These are phyloP conservation scores for Trematomus loennbergii DNA, from an alignment of 2,113 vertebrate species.

Conservation along the genomic window DNA sequence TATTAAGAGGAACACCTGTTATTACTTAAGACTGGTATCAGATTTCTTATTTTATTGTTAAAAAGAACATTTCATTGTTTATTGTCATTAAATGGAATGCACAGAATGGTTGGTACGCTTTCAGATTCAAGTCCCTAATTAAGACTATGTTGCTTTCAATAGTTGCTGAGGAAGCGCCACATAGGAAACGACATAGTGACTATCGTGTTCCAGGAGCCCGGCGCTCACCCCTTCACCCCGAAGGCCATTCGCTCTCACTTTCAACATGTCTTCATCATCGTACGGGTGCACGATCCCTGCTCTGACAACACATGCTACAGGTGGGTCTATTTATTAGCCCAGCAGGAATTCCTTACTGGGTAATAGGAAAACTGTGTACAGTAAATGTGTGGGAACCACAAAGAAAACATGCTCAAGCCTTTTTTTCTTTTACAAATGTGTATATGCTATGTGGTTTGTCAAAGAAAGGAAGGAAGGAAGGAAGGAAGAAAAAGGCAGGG, in stretches of 20 bases:
- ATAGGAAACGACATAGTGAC: conserved; percentile 98
- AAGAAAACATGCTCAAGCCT: neutral
- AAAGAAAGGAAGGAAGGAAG: neutral
- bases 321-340: conserved; percentile 69
- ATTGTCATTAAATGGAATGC: neutral
- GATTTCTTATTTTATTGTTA: conserved; percentile 10
- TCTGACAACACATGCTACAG: conserved; percentile 95
- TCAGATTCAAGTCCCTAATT: conserved; percentile 21
- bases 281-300: conserved; percentile 91
- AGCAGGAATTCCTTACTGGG: neutral
- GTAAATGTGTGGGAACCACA: neutral
- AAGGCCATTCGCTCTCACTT: conserved; percentile 96
- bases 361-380: neutral
- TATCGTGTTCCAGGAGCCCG: conserved; percentile 97
- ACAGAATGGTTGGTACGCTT: neutral
- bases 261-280: conserved; percentile 95
- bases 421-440: neutral
- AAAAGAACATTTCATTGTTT: neutral
- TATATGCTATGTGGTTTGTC: neutral
- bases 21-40: conserved; percentile 9
- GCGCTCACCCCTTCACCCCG: conserved; percentile 94
- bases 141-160: conserved; percentile 19
- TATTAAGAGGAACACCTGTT: neutral
- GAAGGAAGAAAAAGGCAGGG: neutral
- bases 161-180: conserved; percentile 95